A percentile compares a stretch with the other conserved stretches of the same genome.
Conservation (phyloP, 2,888 invertebrate species). For the Leistus spinibarbis region DNA sequence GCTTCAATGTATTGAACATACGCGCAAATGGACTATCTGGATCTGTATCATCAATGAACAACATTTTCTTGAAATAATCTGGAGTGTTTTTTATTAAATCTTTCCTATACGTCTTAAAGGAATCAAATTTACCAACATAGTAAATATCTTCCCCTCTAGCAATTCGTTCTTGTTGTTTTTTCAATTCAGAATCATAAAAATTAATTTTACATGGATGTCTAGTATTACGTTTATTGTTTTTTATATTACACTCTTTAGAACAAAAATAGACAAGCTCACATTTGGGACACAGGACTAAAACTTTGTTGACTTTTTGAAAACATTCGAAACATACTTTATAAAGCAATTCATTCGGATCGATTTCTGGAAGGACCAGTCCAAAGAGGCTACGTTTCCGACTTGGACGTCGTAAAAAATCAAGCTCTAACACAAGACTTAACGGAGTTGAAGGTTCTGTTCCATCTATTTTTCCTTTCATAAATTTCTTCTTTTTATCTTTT, state of each 20-base stretch:
- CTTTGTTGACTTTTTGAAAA: conserved; percentile 44
- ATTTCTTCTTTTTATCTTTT: conserved; percentile 36
- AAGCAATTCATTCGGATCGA: conserved; percentile 42
- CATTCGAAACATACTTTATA: conserved; percentile 54
- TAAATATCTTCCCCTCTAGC: background rate
- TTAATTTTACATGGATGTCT: conserved; percentile 44
- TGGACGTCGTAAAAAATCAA: background rate
- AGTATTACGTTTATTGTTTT: conserved; percentile 44
- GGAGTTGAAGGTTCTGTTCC: background rate
- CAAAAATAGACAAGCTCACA: conserved; percentile 53
- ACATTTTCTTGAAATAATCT: conserved; percentile 3
- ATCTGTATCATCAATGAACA: background rate
- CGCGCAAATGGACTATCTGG: background rate
- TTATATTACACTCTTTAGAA: conserved; percentile 50
- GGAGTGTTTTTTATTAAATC: background rate
- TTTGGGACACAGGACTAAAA: conserved; percentile 49
- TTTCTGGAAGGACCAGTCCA: conserved; percentile 27
- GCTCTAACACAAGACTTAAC: background rate
- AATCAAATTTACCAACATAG: conserved; percentile 2
- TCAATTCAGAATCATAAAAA: conserved; percentile 42
- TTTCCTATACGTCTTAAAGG: background rate
- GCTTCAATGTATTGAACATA: background rate
- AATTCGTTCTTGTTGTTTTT: background rate
- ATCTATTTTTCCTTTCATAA: background rate
- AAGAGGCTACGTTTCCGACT: background rate